These are phyloP conservation scores for Neofelis nebulosa DNA, from an alignment of 2,113 vertebrate genomes.

Conservation along the genomic window DNA sequence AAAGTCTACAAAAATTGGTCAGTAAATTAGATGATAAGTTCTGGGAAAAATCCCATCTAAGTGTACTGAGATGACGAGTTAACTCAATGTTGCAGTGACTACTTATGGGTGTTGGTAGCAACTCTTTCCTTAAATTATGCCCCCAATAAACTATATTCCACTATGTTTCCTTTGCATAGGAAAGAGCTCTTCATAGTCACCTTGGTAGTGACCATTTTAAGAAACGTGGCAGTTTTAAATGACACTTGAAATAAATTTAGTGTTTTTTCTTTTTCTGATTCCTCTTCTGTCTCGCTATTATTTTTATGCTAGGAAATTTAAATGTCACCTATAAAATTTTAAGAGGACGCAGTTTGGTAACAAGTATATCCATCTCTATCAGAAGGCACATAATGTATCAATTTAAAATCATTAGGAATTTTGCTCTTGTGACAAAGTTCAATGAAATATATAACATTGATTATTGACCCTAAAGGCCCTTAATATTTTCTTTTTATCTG, in stretches of 20 bases:
- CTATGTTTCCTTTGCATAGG: not conserved
- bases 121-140: not conserved
- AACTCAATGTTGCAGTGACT: not conserved
- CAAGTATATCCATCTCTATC: not conserved
- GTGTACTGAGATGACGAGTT: not conserved
- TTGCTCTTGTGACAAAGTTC: not conserved
- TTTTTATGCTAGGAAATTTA: not conserved
- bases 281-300: not conserved
- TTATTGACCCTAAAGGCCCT: not conserved
- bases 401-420: slow-evolving; percentile 5
- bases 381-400: not conserved
- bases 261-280: not conserved
- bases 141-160: not conserved
- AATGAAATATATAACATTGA: not conserved
- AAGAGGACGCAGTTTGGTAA: not conserved
- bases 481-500: not conserved
- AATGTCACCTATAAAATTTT: not conserved
- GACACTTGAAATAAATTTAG: not conserved
- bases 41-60: not conserved
- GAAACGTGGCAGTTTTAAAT: not conserved
- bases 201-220: not conserved
- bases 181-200: not conserved
- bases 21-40: slow-evolving; percentile 40
- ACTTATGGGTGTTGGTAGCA: not conserved
- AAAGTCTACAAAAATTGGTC: not conserved